Evolutionary conservation across 2,797 vertebrate species (phyloP), one percentile per base, ranked within the genome.

Genomic region (Gallinago solitaria): DNA sequence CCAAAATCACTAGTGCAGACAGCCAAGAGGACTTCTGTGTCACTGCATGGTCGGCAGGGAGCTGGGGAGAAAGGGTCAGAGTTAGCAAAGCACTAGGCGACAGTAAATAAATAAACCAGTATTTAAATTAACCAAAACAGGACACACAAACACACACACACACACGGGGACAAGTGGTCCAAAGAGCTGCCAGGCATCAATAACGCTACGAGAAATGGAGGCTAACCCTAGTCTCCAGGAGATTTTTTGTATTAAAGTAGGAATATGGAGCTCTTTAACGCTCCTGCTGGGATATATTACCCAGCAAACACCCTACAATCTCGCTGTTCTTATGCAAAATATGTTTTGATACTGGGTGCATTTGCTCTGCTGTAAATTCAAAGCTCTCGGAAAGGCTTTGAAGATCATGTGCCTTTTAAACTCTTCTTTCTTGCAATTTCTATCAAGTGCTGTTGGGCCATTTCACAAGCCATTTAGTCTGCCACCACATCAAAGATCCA

Each of bases 1-100:
- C 99, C 99, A 12, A 99, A 99, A 96, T 99, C 99, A 59, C 98
- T 99, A 93, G 99, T 99, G 98, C 99, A 99, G 95, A 99, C 98
- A 9, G 99, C 99, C 81, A 99, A 94, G 91, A 99, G 99, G 43
- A 99, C 98, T 95, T 99, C 99, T 0, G 98, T 97, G 76, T 99
- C 98, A 56, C 98, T 98, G 98, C 99, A 99, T 18, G 99, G 99
- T 82, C 99, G 98, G 97, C 99, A 99, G 30, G 99, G 98, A 56
- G 98, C 99, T 99, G 78, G 21, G 83, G 47, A 95, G 80, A 97
- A 89, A 97, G 92, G 41, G 88, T 32, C 81, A 92, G 24, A 87
- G 3, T 97, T 80, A 97, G 82, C 83, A 79, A 68, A 89, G 47
- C 37, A 21, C 53, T 25, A 8, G 57, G 69, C 1, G 2, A 59